These are phyloP conservation scores for Bothrops jararaca DNA, from an alignment of 2,113 vertebrate species.

Conservation along the genomic window DNA sequence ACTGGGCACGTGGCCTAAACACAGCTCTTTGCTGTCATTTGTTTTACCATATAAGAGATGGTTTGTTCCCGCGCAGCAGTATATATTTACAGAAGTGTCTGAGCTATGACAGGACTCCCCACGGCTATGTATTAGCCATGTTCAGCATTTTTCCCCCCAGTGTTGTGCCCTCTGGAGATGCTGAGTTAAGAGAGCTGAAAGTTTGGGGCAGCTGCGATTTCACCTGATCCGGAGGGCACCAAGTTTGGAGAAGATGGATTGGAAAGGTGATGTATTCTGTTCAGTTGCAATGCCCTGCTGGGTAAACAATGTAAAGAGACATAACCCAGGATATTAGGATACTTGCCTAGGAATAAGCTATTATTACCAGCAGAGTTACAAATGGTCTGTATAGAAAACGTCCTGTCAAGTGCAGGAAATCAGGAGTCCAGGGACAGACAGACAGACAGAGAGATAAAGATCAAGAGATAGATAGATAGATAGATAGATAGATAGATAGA, in stretches of 20 bases:
- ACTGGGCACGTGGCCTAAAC: slow-evolving; percentile 43
- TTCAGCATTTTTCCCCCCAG: neutral
- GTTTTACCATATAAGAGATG: slow-evolving; percentile 46
- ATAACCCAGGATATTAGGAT: neutral
- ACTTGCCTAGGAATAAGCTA: neutral
- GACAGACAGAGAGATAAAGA: neutral
- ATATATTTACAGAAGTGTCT: slow-evolving; percentile 38
- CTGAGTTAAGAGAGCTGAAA: neutral
- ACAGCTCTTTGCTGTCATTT: slow-evolving; percentile 31
- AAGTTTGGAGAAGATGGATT: neutral
- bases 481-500: no score
- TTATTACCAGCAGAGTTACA: neutral
- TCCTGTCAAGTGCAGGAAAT: neutral
- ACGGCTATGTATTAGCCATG: slow-evolving; percentile 12
- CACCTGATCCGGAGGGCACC: neutral
- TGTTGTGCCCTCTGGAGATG: neutral
- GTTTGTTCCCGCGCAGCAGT: slow-evolving; percentile 26
- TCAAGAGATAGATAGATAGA: no score
- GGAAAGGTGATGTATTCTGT: slow-evolving; percentile 1
- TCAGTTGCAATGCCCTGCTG: neutral
- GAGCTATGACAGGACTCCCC: slow-evolving; percentile 33
- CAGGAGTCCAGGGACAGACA: neutral
- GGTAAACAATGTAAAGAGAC: neutral
- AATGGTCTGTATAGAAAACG: neutral
- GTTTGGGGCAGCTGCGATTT: neutral